phyloP scores from a whole-genome alignment of 2,797 vertebrate genomes.

The Pyrrhura leucotis region DNA sequence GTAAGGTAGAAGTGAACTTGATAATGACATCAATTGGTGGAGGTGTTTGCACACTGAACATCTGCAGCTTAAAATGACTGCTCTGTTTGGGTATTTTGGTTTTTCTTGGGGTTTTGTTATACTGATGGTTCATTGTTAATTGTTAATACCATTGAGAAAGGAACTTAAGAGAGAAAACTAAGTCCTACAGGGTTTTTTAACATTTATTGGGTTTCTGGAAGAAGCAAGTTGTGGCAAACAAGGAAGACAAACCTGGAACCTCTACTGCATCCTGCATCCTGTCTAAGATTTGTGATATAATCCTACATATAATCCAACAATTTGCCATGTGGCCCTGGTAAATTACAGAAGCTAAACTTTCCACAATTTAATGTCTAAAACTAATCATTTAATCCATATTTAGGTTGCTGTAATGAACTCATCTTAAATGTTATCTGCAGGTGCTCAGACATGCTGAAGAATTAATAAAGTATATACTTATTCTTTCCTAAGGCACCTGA shows the following conservation, averaged over 20 bases:
- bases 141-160: neutral
- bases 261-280: neutral
- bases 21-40: neutral
- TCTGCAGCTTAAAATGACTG: neutral
- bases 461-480: neutral
- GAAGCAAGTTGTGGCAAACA: neutral
- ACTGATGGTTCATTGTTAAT: neutral
- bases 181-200: rapidly evolving
- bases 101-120: neutral
- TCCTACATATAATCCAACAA: neutral
- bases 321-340: neutral
- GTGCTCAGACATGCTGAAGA: slow-evolving; percentile 25
- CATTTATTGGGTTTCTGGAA: neutral
- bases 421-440: slow-evolving; percentile 4
- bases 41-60: neutral
- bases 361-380: neutral
- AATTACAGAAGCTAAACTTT: slow-evolving; percentile 9
- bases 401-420: slow-evolving; percentile 30
- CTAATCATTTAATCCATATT: slow-evolving; percentile 44
- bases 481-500: neutral
- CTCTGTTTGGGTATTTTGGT: neutral
- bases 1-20: neutral
- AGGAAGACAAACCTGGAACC: neutral
- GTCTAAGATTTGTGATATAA: neutral
- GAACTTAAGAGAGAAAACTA: neutral